Base-by-base conservation (phyloP, 2,797 vertebrate genomes). In the Melanotaenia nigrans region DNA sequence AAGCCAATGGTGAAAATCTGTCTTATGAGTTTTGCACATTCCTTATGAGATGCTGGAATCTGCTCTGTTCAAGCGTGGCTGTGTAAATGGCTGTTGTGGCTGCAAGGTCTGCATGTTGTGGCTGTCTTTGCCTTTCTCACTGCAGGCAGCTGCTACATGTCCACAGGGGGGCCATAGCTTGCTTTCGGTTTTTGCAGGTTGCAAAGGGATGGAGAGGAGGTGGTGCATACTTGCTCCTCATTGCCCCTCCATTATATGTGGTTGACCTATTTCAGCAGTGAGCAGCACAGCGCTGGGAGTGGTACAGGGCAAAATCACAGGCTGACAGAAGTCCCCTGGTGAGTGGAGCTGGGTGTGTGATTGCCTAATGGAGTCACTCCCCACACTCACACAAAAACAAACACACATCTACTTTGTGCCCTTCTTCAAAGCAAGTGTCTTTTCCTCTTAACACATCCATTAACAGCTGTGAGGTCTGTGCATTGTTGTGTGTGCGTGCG, bases 221-320 rank as follows among this genome's bases (percentile, higher is more conserved):
- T 64, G 68, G 68, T 47, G 72, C 74, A 84, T 71, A 89, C 90
- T 92, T 93, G 91, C 91, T 92, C 90, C 90, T 96, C 93, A 91
- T 96, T 96, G 95, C 95, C 96, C 96, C 96, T 94, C 94, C 92
- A 96, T 98, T 96, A 96, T 96, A 94, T 95, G 94, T 93, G 93
- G 94, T 95, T 97, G 96, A 97, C 95, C 96, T 97, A 96, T 93
- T 97, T 97, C 94, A 93, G 92, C 90, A 93, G 85, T 91, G 94
- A 94, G 93, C 91, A 90, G 94, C 92, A 85, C 91, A 77, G 73
- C 80, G 77, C 83, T 82, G 81, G 82, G 87, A 88, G 88, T 87
- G 84, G 85, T 71, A 79, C 68, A 42, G 81, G 83, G 91, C 82
- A 89, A 93, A 95, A 94, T 94, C 94, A 94, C 91, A 91, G 92